These are phyloP conservation scores for Cyprinodon tularosa DNA, from an alignment of 2,113 vertebrate species.

Conservation along the genomic window DNA sequence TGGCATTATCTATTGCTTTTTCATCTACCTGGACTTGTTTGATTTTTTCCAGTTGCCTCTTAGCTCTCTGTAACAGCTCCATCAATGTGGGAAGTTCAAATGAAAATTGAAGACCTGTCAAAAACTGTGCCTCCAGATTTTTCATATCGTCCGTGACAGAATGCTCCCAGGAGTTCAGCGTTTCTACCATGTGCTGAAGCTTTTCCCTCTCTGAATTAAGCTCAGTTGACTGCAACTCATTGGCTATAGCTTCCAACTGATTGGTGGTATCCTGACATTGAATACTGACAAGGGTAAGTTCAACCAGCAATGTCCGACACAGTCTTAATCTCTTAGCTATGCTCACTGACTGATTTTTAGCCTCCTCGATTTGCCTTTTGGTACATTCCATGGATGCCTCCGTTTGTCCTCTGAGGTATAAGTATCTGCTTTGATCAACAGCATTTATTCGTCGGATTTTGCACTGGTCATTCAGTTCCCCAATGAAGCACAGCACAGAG, in stretches of 20 bases:
- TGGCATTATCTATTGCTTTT: slow-evolving; percentile 73
- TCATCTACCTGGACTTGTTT: slow-evolving; percentile 74
- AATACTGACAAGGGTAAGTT: slow-evolving; percentile 76
- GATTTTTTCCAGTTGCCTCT: slow-evolving; percentile 73
- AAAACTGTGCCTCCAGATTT: slow-evolving; percentile 64
- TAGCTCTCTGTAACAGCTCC: slow-evolving; percentile 72
- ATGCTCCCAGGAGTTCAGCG: slow-evolving; percentile 70
- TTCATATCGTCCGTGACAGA: slow-evolving; percentile 73
- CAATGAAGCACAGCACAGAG: slow-evolving; percentile 57
- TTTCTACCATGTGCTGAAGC: slow-evolving; percentile 69
- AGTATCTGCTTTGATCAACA: slow-evolving; percentile 75
- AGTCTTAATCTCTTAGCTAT: slow-evolving; percentile 63
- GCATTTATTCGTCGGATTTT: slow-evolving; percentile 64
- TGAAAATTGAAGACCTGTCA: slow-evolving; percentile 53
- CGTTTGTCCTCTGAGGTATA: slow-evolving; percentile 74
- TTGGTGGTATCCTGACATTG: slow-evolving; percentile 78
- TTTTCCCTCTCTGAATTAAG: slow-evolving; percentile 77
- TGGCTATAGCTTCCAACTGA: slow-evolving; percentile 78
- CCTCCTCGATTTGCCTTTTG: slow-evolving; percentile 68
- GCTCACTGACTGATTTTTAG: slow-evolving; percentile 47
- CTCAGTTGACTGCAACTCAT: slow-evolving; percentile 71
- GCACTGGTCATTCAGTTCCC: slow-evolving; percentile 76
- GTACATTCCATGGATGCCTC: slow-evolving; percentile 69
- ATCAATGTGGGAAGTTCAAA: slow-evolving; percentile 71
- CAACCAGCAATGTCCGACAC: slow-evolving; percentile 79